Evolutionary conservation across 2,113 vertebrate genomes (phyloP), one percentile per base, ranked within the genome.

Genomic region (Rhipidura dahli): DNA sequence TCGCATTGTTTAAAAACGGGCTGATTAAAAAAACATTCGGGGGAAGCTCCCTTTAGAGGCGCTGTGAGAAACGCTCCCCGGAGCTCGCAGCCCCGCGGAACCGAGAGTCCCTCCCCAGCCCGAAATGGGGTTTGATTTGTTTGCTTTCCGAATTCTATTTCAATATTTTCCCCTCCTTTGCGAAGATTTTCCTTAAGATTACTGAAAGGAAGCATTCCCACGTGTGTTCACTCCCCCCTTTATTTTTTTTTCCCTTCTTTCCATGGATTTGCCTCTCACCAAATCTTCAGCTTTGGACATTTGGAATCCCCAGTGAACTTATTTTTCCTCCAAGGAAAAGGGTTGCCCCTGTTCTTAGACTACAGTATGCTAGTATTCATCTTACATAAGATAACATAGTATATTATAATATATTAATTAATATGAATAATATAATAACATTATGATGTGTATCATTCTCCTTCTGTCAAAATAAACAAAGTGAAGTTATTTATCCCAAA

Each of bases 11-110:
- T 88, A 56, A 78, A 86, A 95, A 40, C 3, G 64, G 71, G 26
- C 64, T 86, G 94, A 92, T 93, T 96, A 75, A 92, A 90, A 93
- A 71, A 92, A 60, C 87, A 71, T 95, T 95, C 50, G 70, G 47
- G 94, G 68, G 68, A 39, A 95, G 68, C 54, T 20, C 31, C 82
- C 82, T 90, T 63, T 15, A 4, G 65, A 23, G 6, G 6, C 61
- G 6, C 64, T 4, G 75, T 23, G 92, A 83, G 90, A 40, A 88
- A 44, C 73, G 0, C 49, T 84, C 15, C 35, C 94, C 39, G 79
- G 40, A 31, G 56, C 70, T 26, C 39, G 17, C 87, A 50, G 82
- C 68, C 54, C 7, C 44, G 9, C 57, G 80, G 56, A 45, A 13
- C 64, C 80, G 65, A 44, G 27, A 26, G 44, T 11, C 70, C 44